phyloP scores from a whole-genome alignment of 2,797 vertebrate species.

The Anniella stebbinsi region DNA sequence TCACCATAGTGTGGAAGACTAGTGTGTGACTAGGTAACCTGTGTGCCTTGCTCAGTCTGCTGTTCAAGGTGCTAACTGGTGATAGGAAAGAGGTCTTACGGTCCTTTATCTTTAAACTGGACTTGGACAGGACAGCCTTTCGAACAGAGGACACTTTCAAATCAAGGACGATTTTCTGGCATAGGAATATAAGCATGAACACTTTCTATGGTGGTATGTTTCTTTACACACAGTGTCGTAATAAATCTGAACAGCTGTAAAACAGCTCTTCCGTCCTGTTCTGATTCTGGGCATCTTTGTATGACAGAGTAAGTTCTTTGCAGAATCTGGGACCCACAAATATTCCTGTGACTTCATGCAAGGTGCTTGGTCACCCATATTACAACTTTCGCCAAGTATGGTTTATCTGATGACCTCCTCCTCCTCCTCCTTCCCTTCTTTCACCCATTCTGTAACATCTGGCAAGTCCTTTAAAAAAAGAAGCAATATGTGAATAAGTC shows the following conservation, averaged over 20 bases:
- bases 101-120: too few species aligned
- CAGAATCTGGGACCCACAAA: background rate
- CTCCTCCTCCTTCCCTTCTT: too few species aligned
- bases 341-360: background rate
- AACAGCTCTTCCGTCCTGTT: background rate
- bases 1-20: too few species aligned
- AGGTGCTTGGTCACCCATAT: too few species aligned
- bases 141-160: too few species aligned
- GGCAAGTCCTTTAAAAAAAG: background rate
- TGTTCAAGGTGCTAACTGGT: too few species aligned
- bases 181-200: background rate
- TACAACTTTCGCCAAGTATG: background rate
- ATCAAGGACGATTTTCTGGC: too few species aligned
- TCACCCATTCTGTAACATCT: background rate
- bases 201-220: background rate
- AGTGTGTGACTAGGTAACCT: too few species aligned
- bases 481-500: background rate
- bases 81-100: too few species aligned
- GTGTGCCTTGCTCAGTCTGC: too few species aligned
- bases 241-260: background rate
- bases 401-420: background rate
- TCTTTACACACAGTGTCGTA: background rate
- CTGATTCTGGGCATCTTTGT: background rate
- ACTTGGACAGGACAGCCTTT: too few species aligned
- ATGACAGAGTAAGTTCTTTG: background rate